Evolutionary conservation across 2,113 vertebrate genomes (phyloP).

Genomic region (Herpailurus yagouaroundi): DNA sequence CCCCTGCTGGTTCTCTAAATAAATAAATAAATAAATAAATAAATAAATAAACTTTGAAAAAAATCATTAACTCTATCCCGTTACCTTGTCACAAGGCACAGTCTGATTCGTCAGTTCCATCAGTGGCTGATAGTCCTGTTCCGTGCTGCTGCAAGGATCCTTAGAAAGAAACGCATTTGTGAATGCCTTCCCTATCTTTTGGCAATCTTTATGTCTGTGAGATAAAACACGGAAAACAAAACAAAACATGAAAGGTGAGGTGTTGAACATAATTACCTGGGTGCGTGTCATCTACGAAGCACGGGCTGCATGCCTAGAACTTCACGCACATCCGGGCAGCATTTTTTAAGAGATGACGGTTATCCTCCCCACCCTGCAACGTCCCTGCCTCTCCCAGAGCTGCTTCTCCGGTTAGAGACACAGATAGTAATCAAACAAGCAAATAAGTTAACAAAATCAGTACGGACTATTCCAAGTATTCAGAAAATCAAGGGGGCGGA

Average conservation of each 20-base stretch:
- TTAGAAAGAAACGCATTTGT: constrained; percentile 82
- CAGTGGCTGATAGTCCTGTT: constrained; percentile 84
- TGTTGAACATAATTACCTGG: not conserved
- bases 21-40: too few species aligned
- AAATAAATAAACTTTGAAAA: too few species aligned
- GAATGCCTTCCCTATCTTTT: constrained; percentile 80
- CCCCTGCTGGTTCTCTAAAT: too few species aligned
- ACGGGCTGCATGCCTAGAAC: too few species aligned
- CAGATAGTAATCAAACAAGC: not conserved
- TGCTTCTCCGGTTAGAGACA: not conserved
- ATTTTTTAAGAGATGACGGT: too few species aligned
- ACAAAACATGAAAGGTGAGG: constrained; percentile 11
- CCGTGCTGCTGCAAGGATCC: constrained; percentile 82
- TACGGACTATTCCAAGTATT: too few species aligned
- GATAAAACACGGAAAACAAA: constrained; percentile 30
- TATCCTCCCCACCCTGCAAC: not conserved
- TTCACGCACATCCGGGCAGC: fast-evolving
- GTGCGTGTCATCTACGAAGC: not conserved
- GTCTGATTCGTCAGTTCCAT: constrained; percentile 68
- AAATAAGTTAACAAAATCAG: not conserved
- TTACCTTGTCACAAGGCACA: constrained; percentile 86
- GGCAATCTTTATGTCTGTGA: constrained; percentile 80
- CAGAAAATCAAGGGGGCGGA: not conserved
- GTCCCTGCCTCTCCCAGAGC: not conserved
- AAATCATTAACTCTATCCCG: too few species aligned